Conservation (phyloP, 2,113 vertebrate species). For the Syrmaticus mikado region DNA sequence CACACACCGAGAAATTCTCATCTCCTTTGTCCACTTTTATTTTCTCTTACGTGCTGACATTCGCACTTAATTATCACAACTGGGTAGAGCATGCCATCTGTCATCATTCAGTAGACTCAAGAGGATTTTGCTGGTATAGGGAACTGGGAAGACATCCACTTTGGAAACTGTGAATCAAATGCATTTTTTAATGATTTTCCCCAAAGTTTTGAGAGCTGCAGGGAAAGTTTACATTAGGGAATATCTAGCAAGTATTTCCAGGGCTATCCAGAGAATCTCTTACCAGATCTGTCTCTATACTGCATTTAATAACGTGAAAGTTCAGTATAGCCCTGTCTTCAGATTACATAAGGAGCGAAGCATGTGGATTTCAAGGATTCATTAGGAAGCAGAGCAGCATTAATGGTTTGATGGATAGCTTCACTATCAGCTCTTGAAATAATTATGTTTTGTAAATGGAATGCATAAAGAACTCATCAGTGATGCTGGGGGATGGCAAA, state of each 20-base stretch:
- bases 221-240: background rate
- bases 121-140: constrained; percentile 28
- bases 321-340: constrained; percentile 10
- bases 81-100: background rate
- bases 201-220: background rate
- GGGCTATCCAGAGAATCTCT: background rate
- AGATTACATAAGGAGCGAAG: background rate
- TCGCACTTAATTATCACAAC: constrained; percentile 27
- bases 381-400: constrained; percentile 1
- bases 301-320: background rate
- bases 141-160: background rate
- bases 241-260: background rate
- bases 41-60: constrained; percentile 35
- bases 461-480: constrained; percentile 26
- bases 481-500: background rate
- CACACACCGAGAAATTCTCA: constrained; percentile 17
- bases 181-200: background rate
- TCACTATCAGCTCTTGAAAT: constrained; percentile 56
- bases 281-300: background rate
- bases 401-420: constrained; percentile 53
- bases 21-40: constrained; percentile 56
- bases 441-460: constrained; percentile 52
- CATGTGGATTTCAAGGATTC: constrained; percentile 15
- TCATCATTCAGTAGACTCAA: constrained; percentile 6
- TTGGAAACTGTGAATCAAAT: background rate